These are phyloP conservation scores for Hesperia comma DNA, from an alignment of 2,888 invertebrate genomes.

Conservation along the genomic window DNA sequence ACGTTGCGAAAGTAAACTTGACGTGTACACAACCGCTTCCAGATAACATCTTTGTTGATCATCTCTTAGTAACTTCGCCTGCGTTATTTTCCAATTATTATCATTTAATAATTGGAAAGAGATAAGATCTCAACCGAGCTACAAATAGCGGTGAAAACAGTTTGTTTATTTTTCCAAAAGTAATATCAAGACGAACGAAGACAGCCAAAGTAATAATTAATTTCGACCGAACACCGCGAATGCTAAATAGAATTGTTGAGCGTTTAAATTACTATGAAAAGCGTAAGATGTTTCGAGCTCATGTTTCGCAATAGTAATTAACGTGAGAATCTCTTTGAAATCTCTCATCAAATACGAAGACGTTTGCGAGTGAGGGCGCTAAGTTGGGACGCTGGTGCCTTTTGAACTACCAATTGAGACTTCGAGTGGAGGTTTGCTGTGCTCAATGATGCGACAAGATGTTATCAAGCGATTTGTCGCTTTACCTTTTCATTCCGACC, in stretches of 20 bases:
- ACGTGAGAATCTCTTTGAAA: conserved; percentile 33
- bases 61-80: not conserved
- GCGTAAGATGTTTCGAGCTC: conserved; percentile 18
- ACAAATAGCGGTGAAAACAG: not conserved
- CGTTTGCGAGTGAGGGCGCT: conserved; percentile 19
- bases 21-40: too few relatives aligned
- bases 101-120: not conserved
- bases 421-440: conserved; percentile 8
- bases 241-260: conserved; percentile 16
- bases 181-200: conserved; percentile 10
- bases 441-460: conserved; percentile 13
- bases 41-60: not conserved
- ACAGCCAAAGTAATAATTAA: conserved; percentile 16
- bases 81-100: not conserved
- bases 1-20: too few relatives aligned
- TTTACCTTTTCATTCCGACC: conserved; percentile 4
- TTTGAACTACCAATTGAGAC: conserved; percentile 21
- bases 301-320: conserved; percentile 24
- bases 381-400: conserved; percentile 19
- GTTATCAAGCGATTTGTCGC: conserved; percentile 29
- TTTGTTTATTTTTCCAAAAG: conserved; percentile 3
- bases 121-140: not conserved
- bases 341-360: conserved; percentile 22
- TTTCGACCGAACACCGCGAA: conserved; percentile 16
- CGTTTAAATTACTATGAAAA: conserved; percentile 22